Base-by-base conservation (phyloP, 1,140 invertebrate species). In the Hermatobates lingyangjiaoensis region DNA sequence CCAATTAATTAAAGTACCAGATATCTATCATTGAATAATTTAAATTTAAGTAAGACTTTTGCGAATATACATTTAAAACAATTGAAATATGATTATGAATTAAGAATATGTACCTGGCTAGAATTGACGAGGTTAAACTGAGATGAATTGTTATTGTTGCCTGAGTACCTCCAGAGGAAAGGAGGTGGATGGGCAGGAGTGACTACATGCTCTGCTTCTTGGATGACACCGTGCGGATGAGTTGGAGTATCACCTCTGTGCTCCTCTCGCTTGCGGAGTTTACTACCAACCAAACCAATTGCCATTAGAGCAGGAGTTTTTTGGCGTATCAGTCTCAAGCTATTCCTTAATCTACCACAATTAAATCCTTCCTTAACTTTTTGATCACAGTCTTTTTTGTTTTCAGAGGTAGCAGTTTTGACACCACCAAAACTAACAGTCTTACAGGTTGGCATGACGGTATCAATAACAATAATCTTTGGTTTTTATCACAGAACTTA, bases 221-320 rank as follows among this genome's bases (percentile, higher is more conserved):
- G 48, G 42, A 27, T 52, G 48, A 30, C 49, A 38, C 46, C 50
- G n/a, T 51, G 38, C 45, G 45, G 25, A 20, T 10, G 54, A 1
- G 53, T 50, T 0, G 54, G 51, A 10, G 50, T 45, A 61, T 48
- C 62, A 60, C 44, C 60, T 53, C 50, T 60, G 51, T 52, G 54
- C 60, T 86, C 82, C 68, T 85, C 82, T 53, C 81, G 72, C 69
- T 86, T 85, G 60, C 81, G 74, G 68, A 86, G 74, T 70, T 85
- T 87, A 68, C 81, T 86, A 75, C 81, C 80, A 68, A 87, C 82
- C 77, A 86, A 79, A 69, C 81, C 81, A 63, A 86, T 81, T 61
- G 82, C 81, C 67, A 83, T 79, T 75, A 85, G 77, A 63, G 80
- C 52, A 25, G 79, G 80, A 70, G 81, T 83, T 68, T 74, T 80